phyloP scores from a whole-genome alignment of 2,797 vertebrate genomes.

The Todus mexicanus region DNA sequence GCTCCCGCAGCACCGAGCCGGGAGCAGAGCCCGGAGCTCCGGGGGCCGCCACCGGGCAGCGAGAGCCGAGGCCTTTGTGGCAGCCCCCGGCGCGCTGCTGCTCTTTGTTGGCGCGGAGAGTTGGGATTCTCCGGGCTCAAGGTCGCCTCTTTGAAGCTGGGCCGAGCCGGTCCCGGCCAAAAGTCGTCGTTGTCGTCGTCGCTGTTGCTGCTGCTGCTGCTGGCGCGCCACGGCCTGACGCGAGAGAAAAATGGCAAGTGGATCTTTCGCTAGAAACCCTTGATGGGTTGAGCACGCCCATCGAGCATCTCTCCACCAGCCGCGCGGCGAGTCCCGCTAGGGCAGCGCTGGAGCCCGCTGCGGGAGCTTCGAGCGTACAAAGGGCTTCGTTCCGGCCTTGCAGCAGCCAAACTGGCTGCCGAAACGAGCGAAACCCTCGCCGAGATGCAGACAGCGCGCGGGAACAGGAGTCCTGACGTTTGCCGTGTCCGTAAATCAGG shows the following conservation, averaged over 20 bases:
- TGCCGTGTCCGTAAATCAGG: fast-evolving
- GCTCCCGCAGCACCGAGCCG: too few species aligned
- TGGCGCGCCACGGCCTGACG: background rate
- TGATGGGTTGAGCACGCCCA: background rate
- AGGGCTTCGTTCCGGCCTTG: background rate
- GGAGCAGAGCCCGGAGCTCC: background rate
- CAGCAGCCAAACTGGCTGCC: background rate
- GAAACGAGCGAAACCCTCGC: fast-evolving
- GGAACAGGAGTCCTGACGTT: fast-evolving
- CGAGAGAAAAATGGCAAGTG: background rate
- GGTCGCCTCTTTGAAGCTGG: background rate
- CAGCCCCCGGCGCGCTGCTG: background rate
- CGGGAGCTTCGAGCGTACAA: background rate
- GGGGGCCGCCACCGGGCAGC: background rate
- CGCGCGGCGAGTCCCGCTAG: background rate
- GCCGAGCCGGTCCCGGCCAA: background rate
- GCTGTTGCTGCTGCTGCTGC: background rate
- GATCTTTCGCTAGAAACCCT: background rate
- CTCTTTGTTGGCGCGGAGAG: background rate
- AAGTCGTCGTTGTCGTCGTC: too few species aligned
- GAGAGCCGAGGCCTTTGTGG: background rate
- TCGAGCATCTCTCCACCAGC: background rate
- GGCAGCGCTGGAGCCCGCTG: background rate
- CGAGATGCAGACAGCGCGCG: fast-evolving
- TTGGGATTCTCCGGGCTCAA: background rate